Percentiles rank a stretch among this genome's conserved stretches.
Conservation (phyloP, 2,113 vertebrate genomes). For the Scytalopus superciliaris region DNA sequence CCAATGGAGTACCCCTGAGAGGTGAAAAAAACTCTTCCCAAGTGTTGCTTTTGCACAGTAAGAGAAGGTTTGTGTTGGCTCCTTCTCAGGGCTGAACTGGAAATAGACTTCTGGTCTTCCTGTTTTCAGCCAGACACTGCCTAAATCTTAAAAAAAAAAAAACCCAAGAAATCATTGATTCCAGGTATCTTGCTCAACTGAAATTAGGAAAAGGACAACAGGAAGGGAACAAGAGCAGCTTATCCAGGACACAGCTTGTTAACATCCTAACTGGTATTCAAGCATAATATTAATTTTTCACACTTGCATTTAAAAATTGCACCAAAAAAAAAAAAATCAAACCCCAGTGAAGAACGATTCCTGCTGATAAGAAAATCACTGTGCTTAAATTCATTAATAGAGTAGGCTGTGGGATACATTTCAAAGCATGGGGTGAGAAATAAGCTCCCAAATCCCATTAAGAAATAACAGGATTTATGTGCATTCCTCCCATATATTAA, state of each 20-base stretch:
- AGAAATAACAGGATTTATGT: slow-evolving; percentile 72
- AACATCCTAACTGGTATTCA: slow-evolving; percentile 42
- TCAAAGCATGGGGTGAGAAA: slow-evolving; percentile 49
- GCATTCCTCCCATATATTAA: slow-evolving; percentile 70
- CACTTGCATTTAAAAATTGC: slow-evolving; percentile 41
- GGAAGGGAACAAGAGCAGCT: not conserved
- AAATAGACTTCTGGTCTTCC: not conserved
- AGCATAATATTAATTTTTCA: slow-evolving; percentile 50
- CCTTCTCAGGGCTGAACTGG: not conserved
- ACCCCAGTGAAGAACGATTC: slow-evolving; percentile 12
- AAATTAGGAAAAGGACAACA: not conserved
- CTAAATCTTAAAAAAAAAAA: not conserved
- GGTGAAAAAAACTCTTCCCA: not conserved
- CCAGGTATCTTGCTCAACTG: not conserved
- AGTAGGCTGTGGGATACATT: slow-evolving; percentile 49
- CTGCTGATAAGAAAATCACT: slow-evolving; percentile 50
- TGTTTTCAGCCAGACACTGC: not conserved
- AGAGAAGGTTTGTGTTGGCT: not conserved
- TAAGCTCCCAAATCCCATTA: slow-evolving; percentile 71
- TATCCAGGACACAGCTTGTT: slow-evolving; percentile 52
- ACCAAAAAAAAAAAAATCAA: not conserved
- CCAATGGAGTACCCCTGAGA: not conserved
- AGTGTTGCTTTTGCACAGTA: not conserved
- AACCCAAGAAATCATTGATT: not conserved
- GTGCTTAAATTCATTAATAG: slow-evolving; percentile 45